Base-by-base conservation (phyloP, 2,888 invertebrate species). In the Lasioglossum oenotherae region DNA sequence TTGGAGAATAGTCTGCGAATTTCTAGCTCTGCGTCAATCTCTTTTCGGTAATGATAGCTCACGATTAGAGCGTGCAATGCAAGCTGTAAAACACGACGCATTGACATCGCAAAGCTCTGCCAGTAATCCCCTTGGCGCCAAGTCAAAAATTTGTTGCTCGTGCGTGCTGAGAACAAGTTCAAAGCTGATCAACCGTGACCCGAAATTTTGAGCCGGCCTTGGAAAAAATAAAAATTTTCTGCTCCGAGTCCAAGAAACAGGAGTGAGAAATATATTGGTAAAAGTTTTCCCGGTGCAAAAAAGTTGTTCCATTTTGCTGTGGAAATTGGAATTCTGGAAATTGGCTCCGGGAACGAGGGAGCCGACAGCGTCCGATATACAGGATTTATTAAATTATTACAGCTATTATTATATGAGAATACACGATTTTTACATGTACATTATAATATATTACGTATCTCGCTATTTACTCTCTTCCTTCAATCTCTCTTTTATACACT, bases 381-480 rank as follows among this genome's bases (percentile, higher is more conserved):
- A 92, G 90, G 90, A 91, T 93, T 93, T 93, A 93, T 93, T 93
- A 92, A 93, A 93, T 94, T 93, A 93, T 91, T 93, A 94, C 91
- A 92, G 90, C 90, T 93, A 93, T 92, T 87, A 90, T 86, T 88
- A 93, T 92, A 92, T 88, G 92, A 94, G 93, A 93, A 94, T 93
- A 94, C 94, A 93, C 91, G 91, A 92, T 94, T 92, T 93, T 93
- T 94, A 93, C 93, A 93, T 92, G 87, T 92, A 93, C 91, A 93
- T 89, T 93, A 91, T 92, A 89, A 92, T 93, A 92, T 93, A 93
- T 93, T 92, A 93, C 91, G 88, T 92, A 89, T 91, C 91, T 88
- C 89, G 74, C 87, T 87, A 86, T 88, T 88, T 88, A 88, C 80
- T 88, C 88, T 84, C 84, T 81, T 84, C 74, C 64, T 67, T 38